phyloP scores from a whole-genome alignment of 2,113 vertebrate genomes.

The Sorex fumeus region DNA sequence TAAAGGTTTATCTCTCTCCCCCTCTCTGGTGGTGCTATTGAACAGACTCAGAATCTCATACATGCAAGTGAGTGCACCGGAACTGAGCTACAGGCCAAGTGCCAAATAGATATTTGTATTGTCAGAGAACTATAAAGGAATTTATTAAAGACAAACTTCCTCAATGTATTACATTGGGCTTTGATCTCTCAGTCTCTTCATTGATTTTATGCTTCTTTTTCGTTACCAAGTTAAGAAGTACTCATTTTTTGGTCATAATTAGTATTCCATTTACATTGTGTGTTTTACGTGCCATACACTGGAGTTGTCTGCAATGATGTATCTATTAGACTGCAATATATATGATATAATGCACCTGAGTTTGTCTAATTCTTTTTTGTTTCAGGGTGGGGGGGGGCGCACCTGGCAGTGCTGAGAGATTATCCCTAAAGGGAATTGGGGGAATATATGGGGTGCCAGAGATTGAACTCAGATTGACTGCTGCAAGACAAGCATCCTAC shows the following conservation, averaged over 20 bases:
- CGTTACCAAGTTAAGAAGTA: not conserved
- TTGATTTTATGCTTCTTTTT: constrained; percentile 4
- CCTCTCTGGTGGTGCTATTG: too few species aligned
- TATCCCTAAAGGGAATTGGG: too few species aligned
- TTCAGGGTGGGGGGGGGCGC: too few species aligned
- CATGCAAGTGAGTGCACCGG: too few species aligned
- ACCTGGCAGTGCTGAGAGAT: too few species aligned
- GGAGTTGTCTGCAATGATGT: not conserved
- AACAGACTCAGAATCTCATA: too few species aligned
- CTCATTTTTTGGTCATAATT: constrained; percentile 5
- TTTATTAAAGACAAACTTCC: constrained; percentile 26
- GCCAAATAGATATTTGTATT: not conserved
- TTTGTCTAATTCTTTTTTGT: not conserved
- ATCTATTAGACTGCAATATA: not conserved
- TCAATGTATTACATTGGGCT: not conserved
- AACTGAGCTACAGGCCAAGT: not conserved
- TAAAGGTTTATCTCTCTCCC: constrained; percentile 3
- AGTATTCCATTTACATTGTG: constrained; percentile 32
- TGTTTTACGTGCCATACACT: not conserved
- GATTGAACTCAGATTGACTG: too few species aligned
- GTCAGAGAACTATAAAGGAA: constrained; percentile 34
- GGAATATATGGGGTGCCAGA: too few species aligned
- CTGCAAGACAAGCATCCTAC: too few species aligned
- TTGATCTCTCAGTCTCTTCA: not conserved
- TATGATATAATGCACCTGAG: not conserved